phyloP scores from a whole-genome alignment of 2,888 invertebrate genomes.

The Aricia artaxerxes region DNA sequence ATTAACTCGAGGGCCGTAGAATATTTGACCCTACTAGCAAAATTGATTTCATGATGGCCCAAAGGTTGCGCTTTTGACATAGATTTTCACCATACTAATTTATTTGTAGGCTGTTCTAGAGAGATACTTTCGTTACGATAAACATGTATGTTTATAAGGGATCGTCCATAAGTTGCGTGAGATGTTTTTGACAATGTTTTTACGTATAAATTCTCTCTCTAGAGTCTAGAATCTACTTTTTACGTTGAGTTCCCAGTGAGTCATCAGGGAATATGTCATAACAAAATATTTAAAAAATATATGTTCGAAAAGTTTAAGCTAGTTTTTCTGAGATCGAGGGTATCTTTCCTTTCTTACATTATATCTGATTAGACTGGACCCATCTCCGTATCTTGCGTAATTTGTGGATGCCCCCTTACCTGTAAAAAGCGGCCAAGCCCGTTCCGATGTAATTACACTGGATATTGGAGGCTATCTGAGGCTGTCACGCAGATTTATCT shows the following conservation, averaged over 20 bases:
- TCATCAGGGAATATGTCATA: no score
- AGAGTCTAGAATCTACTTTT: no score
- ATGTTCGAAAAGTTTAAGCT: no score
- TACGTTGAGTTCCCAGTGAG: no score
- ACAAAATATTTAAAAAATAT: no score
- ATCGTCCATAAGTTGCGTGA: neutral
- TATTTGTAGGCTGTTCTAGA: constrained; percentile 10
- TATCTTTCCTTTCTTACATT: no score
- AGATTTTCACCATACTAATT: neutral
- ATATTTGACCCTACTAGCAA: neutral
- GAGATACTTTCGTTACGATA: constrained; percentile 8
- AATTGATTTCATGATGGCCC: neutral
- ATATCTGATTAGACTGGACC: no score
- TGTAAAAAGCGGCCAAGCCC: constrained; percentile 21
- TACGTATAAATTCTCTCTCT: no score
- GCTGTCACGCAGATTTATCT: constrained; percentile 34
- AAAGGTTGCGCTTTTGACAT: neutral
- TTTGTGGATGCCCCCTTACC: neutral
- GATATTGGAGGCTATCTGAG: constrained; percentile 32
- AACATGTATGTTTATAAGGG: neutral
- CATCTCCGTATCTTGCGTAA: neutral
- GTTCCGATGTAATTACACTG: constrained; percentile 29
- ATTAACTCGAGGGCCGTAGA: neutral
- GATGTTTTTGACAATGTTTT: neutral
- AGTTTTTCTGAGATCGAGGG: no score